phyloP scores from a whole-genome alignment of 2,888 invertebrate genomes.

The Leptopilina drosophilae region DNA sequence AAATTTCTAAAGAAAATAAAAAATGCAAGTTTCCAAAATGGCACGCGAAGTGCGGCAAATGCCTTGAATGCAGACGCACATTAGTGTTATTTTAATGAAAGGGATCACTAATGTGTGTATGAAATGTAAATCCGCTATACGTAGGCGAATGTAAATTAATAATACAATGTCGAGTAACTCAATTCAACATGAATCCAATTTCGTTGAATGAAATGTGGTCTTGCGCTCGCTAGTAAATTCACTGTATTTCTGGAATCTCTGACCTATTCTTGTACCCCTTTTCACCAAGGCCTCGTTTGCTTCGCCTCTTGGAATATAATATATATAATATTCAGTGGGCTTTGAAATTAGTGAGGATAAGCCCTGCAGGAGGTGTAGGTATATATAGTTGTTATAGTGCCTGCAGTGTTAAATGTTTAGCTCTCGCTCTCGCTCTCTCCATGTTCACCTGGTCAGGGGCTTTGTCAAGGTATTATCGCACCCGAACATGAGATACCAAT shows the following conservation, averaged over 20 bases:
- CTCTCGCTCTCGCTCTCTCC: not conserved
- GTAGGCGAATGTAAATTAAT: conserved; percentile 41
- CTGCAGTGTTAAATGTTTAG: conserved; percentile 25
- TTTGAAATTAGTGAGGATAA: conserved; percentile 28
- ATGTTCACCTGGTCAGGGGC: conserved; percentile 19
- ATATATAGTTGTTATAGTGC: conserved; percentile 11
- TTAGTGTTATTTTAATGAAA: no score
- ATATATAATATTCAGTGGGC: conserved; percentile 1
- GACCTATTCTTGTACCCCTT: conserved; percentile 27
- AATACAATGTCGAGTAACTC: conserved; percentile 36
- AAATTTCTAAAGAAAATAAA: no score
- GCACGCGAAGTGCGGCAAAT: no score
- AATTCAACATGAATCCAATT: conserved; percentile 44
- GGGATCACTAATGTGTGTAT: no score
- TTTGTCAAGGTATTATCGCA: conserved; percentile 32
- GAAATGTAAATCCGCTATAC: not conserved
- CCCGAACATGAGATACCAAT: conserved; percentile 4
- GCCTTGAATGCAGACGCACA: no score
- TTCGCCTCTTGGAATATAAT: conserved; percentile 6
- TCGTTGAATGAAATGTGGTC: conserved; percentile 13
- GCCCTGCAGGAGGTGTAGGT: not conserved
- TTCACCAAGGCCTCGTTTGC: not conserved
- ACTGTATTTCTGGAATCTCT: conserved; percentile 10
- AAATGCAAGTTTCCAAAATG: no score
- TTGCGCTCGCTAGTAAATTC: not conserved